Evolutionary conservation across 1,140 invertebrate species (phyloP), one percentile per base, ranked within the genome.

Genomic region (Phymorhynchus buccinoides): DNA sequence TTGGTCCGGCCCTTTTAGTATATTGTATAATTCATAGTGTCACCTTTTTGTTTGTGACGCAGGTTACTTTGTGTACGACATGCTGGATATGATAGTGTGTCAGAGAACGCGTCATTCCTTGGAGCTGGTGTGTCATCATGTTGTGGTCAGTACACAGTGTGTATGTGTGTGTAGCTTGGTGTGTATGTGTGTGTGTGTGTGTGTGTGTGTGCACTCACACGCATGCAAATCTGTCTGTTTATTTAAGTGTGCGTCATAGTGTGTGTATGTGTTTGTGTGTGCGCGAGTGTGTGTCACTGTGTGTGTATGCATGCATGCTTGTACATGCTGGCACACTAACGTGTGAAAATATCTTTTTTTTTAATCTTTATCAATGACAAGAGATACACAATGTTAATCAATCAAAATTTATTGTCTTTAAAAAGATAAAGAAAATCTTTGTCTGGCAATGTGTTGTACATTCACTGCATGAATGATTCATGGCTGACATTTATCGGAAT

Each of bases 41-140:
- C 52, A 80, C 66, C n/a, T 75, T 39, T 77, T 52, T 79, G 7
- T 84, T 22, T 87, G n/a, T 77, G 52, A 85, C 87, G 80, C 85
- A 90, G 90, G 90, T 78, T 91, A 90, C 77, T 90, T 90, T 86
- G 18, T 90, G 44, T 88, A 90, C 83, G 90, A 90, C 80, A 82
- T 85, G 3, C 6, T 88, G 32, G 89, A 90, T 73, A 88, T 90
- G 87, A 7, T 89, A 18, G 56, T 86, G 52, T 85, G 85, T 66
- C 80, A 88, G 16, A 83, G 88, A 48, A 88, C 84, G 1, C 80
- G 90, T 66, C 88, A 89, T 71, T 84, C 87, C 56, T 68, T 87
- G 41, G 90, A 90, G 71, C 86, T 90, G 4, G 35, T 90, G 12
- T 84, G 87, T 14, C 90, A 90, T 86, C 90, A 90, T 87, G 39